phyloP scores from a whole-genome alignment of 2,113 vertebrate genomes.

The Aspidoscelis tigris region DNA sequence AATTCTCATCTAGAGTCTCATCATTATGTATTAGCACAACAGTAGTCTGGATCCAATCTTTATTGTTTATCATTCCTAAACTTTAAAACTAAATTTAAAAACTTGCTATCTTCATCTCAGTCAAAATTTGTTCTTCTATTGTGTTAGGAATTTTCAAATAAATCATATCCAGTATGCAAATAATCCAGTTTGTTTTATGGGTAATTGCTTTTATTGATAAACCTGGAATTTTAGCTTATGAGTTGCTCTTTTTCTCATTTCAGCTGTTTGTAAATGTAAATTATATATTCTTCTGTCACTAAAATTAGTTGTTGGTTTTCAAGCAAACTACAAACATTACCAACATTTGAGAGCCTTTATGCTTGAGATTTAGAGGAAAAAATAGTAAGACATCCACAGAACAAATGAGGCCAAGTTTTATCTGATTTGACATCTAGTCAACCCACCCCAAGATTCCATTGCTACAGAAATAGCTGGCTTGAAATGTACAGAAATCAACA shows the following conservation, averaged over 20 bases:
- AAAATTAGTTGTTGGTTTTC: background rate
- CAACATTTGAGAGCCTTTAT: background rate
- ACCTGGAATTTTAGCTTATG: background rate
- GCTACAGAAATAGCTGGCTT: constrained; percentile 35
- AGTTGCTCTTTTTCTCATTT: background rate
- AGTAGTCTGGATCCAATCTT: no score
- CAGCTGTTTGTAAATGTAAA: background rate
- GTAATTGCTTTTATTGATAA: no score
- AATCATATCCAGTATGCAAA: no score
- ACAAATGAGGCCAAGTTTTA: constrained; percentile 23
- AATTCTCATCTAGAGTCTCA: no score
- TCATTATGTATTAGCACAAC: no score
- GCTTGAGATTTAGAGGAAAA: no score
- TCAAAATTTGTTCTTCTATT: no score
- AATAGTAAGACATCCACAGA: background rate
- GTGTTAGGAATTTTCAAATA: no score
- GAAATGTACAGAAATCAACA: constrained; percentile 48
- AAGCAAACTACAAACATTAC: background rate
- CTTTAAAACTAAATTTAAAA: no score
- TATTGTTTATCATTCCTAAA: no score
- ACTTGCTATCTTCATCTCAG: no score
- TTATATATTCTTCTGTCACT: background rate
- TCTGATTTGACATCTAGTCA: background rate
- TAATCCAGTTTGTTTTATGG: no score
- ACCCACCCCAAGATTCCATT: constrained; percentile 23